Conservation (phyloP, 1,140 invertebrate species). For the Acromyrmex heyeri region DNA sequence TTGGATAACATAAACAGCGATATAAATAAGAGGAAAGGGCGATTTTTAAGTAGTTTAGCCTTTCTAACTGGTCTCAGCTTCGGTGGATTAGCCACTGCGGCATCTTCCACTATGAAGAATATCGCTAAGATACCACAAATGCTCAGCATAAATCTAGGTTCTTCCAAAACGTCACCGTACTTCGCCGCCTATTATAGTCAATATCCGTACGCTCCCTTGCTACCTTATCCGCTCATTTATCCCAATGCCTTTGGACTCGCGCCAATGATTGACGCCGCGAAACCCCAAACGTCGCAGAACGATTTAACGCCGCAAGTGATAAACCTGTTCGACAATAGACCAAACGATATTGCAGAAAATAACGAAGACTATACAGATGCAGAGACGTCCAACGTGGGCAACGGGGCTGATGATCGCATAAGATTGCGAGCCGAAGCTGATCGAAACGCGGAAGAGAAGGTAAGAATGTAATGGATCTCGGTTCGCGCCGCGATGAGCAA, state of each 20-base stretch:
- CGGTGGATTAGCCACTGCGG: constrained; percentile 68
- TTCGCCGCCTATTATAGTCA: constrained; percentile 79
- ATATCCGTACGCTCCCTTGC: constrained; percentile 49
- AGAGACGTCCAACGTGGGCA: constrained; percentile 1
- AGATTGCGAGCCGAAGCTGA: constrained; percentile 31
- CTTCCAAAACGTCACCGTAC: constrained; percentile 69
- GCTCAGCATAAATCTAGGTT: constrained; percentile 48
- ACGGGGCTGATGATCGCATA: neutral
- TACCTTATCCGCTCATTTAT: constrained; percentile 62
- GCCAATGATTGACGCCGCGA: constrained; percentile 39
- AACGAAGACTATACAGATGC: constrained; percentile 67
- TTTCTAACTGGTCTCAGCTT: constrained; percentile 79
- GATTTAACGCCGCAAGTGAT: constrained; percentile 21
- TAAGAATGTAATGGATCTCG: constrained; percentile 66
- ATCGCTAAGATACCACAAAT: constrained; percentile 40
- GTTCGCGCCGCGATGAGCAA: constrained; percentile 24
- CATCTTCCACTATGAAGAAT: constrained; percentile 56
- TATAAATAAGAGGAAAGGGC: constrained; percentile 49
- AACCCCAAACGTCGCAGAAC: constrained; percentile 36
- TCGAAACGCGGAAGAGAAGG: constrained; percentile 69
- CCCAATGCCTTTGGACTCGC: constrained; percentile 36
- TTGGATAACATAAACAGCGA: neutral
- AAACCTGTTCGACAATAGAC: constrained; percentile 27
- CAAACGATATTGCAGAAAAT: constrained; percentile 25
- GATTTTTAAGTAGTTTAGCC: constrained; percentile 79